Percentiles rank a stretch among this genome's conserved stretches.
Evolutionary conservation across 1,140 invertebrate species (phyloP).

Genomic region (Araneus ventricosus): DNA sequence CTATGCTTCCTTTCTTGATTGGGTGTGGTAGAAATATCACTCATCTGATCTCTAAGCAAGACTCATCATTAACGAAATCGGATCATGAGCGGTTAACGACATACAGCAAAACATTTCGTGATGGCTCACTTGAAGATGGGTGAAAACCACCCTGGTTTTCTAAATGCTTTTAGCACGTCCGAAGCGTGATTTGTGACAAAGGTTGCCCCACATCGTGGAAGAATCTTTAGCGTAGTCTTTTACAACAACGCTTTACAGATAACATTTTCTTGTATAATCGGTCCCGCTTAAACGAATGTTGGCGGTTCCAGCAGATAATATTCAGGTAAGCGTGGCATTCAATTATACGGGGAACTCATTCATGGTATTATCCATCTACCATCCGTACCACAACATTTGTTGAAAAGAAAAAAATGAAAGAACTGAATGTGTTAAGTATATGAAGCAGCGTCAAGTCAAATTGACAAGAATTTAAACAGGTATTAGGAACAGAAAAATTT

Average conservation of each 20-base stretch:
- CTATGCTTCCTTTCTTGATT: slow-evolving; percentile 21
- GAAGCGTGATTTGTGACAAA: background rate
- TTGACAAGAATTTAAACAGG: too few relatives aligned
- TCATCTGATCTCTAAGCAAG: slow-evolving; percentile 20
- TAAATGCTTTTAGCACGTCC: slow-evolving; percentile 27
- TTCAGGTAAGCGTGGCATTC: too few relatives aligned
- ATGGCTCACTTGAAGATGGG: background rate
- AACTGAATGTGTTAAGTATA: too few relatives aligned
- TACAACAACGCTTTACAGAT: background rate
- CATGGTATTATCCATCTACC: too few relatives aligned
- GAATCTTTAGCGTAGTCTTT: background rate
- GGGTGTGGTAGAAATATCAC: slow-evolving; percentile 22
- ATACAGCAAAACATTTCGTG: slow-evolving; percentile 24
- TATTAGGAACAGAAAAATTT: too few relatives aligned
- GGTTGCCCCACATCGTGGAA: slow-evolving; percentile 2
- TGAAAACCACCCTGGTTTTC: slow-evolving; percentile 23
- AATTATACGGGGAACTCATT: too few relatives aligned
- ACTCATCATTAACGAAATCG: slow-evolving; percentile 20
- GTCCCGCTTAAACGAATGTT: background rate
- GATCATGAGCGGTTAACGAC: slow-evolving; percentile 31
- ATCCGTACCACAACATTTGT: too few relatives aligned
- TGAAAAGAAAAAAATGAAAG: too few relatives aligned
- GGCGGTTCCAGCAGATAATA: too few relatives aligned
- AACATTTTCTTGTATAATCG: background rate
- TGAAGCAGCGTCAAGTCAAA: too few relatives aligned